Conservation (phyloP, 92 coral and sea anemone genomes). For the Anthopleura xanthogrammica region DNA sequence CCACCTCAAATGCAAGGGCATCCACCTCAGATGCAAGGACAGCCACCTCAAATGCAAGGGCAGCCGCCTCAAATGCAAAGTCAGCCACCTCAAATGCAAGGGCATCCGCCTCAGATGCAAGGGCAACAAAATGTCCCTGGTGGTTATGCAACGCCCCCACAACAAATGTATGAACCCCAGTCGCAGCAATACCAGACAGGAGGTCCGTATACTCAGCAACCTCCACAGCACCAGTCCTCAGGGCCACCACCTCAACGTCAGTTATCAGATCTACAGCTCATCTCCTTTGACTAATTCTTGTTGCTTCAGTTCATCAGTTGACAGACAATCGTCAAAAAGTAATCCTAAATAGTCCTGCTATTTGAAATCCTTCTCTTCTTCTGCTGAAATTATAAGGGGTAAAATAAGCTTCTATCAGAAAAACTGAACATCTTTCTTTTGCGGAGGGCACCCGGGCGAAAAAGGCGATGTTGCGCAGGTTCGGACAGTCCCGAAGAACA, state of each 20-base stretch:
- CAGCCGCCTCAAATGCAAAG: conserved; percentile 27
- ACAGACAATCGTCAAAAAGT: not conserved
- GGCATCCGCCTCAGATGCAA: conserved; percentile 24
- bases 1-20: conserved; percentile 26
- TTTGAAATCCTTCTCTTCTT: not conserved
- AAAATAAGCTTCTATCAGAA: not conserved
- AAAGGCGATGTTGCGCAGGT: no score
- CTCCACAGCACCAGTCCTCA: conserved; percentile 62
- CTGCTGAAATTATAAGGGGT: not conserved
- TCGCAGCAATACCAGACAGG: conserved; percentile 49
- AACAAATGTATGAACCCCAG: conserved; percentile 56
- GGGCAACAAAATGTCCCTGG: conserved; percentile 27
- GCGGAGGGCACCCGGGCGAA: not conserved
- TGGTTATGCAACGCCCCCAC: conserved; percentile 31
- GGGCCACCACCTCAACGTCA: conserved; percentile 82
- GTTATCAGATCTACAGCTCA: conserved; percentile 80
- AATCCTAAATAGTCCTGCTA: no score
- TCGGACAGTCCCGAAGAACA: no score
- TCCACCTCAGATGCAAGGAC: conserved; percentile 25
- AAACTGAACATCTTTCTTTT: not conserved
- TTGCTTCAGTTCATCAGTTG: not conserved
- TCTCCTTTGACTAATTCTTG: conserved; percentile 76
- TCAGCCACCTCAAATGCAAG: conserved; percentile 19
- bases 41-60: conserved; percentile 13
- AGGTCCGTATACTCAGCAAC: conserved; percentile 55